Evolutionary conservation across 2,797 vertebrate species (phyloP), one percentile per base, ranked within the genome.

Genomic region (Crocodylus rhombifer): DNA sequence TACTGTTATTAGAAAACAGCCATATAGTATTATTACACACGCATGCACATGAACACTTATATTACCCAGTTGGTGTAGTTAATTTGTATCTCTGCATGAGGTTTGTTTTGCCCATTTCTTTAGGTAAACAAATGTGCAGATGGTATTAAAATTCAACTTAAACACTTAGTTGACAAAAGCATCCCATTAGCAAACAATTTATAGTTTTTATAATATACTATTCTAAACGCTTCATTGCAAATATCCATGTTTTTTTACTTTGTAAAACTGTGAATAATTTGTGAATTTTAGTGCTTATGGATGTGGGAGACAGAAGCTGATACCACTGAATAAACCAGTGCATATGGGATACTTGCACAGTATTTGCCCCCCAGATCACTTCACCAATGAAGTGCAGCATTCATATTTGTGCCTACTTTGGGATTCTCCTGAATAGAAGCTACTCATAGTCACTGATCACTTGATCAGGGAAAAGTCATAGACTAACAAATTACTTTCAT

Each of bases 31-130:
- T 3, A 42, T 42, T 42, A 42, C 42, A 42, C 42, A 42, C 42
- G 8, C 42, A 69, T 0, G 6, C 23, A 23, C 1, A 28, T 10
- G 7, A 5, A 17, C 5, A 5, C 56, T 60, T 20, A 14, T 78
- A 75, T 58, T 16, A 75, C 21, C 16, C 25, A n/a, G 8, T 6
- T 25, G n/a, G 18, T 56, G 25, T 16, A 15, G 25, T 90, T 81
- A 33, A 65, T 16, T 33, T 15, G 61, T 74, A 16, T 25, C 20
- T 21, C 1, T 1, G 42, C 62, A 14, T 51, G 67, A 57, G 15
- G 23, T 16, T 51, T 81, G 77, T 58, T 73, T 73, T 51, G 36
- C 36, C 36, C 51, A 23, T 73, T 51, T 20, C 36, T 73, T 51
- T 73, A 73, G 7, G 36, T 56, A 61, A 78, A 57, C 61, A 82